Conservation (phyloP, 2,888 invertebrate species). For the Reticulitermes lucifugus region DNA sequence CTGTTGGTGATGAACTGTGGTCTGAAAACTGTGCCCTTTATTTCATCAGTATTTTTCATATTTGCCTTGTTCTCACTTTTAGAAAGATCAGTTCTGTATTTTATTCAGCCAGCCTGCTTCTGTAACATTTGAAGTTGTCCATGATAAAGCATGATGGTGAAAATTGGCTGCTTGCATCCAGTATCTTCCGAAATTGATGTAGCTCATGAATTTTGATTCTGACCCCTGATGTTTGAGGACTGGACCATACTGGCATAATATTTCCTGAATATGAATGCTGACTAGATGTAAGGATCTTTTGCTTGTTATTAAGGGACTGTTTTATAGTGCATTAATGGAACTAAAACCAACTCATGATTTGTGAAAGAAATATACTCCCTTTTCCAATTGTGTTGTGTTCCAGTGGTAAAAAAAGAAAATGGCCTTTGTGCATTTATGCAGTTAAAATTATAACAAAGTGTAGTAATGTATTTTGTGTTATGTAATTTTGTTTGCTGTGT, state of each 20-base stretch:
- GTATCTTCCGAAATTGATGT: too few species aligned
- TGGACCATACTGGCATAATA: neutral
- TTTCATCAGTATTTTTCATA: too few species aligned
- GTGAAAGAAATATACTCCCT: neutral
- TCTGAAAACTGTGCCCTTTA: too few species aligned
- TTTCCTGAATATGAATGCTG: neutral
- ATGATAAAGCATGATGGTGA: too few species aligned
- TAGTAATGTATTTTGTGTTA: neutral
- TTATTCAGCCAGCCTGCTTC: too few species aligned
- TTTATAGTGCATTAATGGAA: neutral
- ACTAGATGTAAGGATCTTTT: neutral
- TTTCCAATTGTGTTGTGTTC: neutral
- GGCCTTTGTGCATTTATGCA: neutral
- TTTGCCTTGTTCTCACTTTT: too few species aligned
- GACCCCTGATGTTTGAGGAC: neutral
- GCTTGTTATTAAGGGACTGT: neutral
- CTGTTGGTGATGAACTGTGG: too few species aligned
- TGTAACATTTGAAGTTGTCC: too few species aligned
- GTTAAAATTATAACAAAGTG: neutral
- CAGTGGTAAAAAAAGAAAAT: neutral
- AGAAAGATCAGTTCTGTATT: too few species aligned
- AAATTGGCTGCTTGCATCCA: too few species aligned
- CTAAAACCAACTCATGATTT: neutral
- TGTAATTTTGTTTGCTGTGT: neutral
- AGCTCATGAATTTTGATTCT: too few species aligned